Percentiles rank a stretch among this genome's conserved stretches.
Evolutionary conservation across 2,797 vertebrate species (phyloP).

Genomic region (Sebastiscus albofasciatus): DNA sequence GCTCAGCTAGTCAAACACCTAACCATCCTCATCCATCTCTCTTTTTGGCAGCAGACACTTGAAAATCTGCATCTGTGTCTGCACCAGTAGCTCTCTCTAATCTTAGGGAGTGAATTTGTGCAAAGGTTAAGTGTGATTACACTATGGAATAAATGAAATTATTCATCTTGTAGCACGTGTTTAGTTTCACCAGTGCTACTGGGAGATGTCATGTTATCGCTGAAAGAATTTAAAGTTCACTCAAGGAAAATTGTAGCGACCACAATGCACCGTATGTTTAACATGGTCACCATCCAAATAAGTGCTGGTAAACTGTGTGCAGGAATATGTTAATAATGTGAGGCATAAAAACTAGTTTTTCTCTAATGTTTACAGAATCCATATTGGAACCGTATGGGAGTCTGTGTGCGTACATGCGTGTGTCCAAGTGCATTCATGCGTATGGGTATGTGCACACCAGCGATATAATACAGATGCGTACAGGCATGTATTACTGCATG

Average conservation of each 20-base stretch:
- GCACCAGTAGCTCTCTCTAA: slow-evolving; percentile 10
- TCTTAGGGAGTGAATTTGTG: slow-evolving; percentile 18
- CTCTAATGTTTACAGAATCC: not conserved
- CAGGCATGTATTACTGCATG: not conserved
- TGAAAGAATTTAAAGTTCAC: not conserved
- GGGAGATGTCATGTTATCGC: slow-evolving; percentile 1
- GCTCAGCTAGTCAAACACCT: slow-evolving; percentile 17
- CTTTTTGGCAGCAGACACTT: slow-evolving; percentile 36
- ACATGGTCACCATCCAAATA: not conserved
- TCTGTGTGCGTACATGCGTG: not conserved
- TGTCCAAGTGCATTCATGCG: not conserved
- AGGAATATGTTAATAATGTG: not conserved
- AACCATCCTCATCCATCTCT: slow-evolving; percentile 48
- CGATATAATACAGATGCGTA: not conserved
- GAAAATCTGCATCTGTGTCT: slow-evolving; percentile 24
- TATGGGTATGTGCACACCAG: not conserved
- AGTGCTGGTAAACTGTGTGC: not conserved
- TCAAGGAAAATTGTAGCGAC: not conserved
- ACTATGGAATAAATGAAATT: slow-evolving; percentile 20
- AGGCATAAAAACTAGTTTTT: not conserved
- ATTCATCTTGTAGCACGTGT: slow-evolving; percentile 24
- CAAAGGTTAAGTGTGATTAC: slow-evolving; percentile 30
- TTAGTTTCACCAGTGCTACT: slow-evolving; percentile 12
- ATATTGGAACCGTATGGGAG: not conserved
- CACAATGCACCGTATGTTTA: not conserved